Evolutionary conservation across 1,140 invertebrate species (phyloP), one percentile per base, ranked within the genome.

Genomic region (Portunus trituberculatus): DNA sequence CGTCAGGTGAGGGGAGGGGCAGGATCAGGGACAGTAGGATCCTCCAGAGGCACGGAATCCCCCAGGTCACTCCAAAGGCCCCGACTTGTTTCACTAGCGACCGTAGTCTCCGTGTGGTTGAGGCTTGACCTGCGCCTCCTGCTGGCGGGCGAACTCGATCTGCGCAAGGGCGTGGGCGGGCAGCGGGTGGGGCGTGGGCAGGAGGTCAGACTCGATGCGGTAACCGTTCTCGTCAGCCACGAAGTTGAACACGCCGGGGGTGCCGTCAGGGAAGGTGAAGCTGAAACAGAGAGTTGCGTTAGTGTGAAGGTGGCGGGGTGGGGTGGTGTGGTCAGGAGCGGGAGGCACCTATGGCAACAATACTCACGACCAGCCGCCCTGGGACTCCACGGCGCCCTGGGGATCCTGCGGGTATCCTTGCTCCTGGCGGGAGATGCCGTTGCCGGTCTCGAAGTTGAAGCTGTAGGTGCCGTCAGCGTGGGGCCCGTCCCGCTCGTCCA

Each of bases 301-400:
- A n/a, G 67, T 20, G 0, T n/a, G 67, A 25, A 25, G 25, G 39
- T 39, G 39, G 0, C 1, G 16, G 12, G 67, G 16, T 1, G 2
- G 67, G 67, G 25, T 8, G 20, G 8, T 7, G 67, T 20, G 0
- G 20, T 59, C 52, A 59, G 12, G 20, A 12, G 52, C 52, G 12
- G 12, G 20, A 12, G 52, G 10, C 3, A 39, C 1, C 20, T 59
- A 10, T 59, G 6, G 8, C 52, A 16, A 12, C 52, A 59, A 59
- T 59, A 94, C 93, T 94, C 28, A 94, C 93, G 87, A 94, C 93
- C 93, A 94, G 67, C 67, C 88, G 83, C 89, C 88, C 59, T 91
- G 89, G 7, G 88, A 48, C 31, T 46, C 87, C 14, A 94, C 93
- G 67, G 93, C 93, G 59, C 93, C 93, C 4, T 59, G 48, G 10